Percentiles rank a stretch among this genome's conserved stretches.
Conservation (phyloP, 2,888 invertebrate species). For the Oxyteleia sp. region DNA sequence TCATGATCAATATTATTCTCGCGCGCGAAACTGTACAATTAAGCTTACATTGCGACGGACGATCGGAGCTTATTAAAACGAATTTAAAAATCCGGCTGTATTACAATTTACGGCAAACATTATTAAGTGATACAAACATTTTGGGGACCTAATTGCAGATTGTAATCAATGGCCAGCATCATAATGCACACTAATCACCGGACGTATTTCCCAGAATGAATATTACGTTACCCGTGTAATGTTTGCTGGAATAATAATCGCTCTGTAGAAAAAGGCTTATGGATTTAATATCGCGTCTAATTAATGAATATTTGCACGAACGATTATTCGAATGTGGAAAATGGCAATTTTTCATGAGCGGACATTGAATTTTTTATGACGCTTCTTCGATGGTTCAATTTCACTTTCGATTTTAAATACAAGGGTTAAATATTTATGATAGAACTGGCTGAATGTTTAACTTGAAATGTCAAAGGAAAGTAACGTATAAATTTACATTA, state of each 20-base stretch:
- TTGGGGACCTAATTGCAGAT: conserved; percentile 26
- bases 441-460: no score
- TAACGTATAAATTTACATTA: no score
- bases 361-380: conserved; percentile 11
- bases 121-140: conserved; percentile 50
- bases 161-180: conserved; percentile 21
- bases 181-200: conserved; percentile 40
- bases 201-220: conserved; percentile 1
- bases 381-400: neutral
- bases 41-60: conserved; percentile 41
- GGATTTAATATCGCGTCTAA: conserved; percentile 12
- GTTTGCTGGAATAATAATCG: conserved; percentile 12
- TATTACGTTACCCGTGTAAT: conserved; percentile 15
- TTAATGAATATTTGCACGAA: conserved; percentile 17
- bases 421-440: no score
- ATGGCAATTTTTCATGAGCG: neutral
- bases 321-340: conserved; percentile 2
- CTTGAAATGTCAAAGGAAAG: no score
- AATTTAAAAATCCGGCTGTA: conserved; percentile 38
- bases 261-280: neutral
- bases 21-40: conserved; percentile 48
- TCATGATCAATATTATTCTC: conserved; percentile 61
- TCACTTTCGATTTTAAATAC: neutral
- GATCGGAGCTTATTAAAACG: conserved; percentile 45
- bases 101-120: conserved; percentile 24